Evolutionary conservation across 2,888 invertebrate genomes (phyloP), one percentile per base, ranked within the genome.

Genomic region (Callyntrura guangdongensis): DNA sequence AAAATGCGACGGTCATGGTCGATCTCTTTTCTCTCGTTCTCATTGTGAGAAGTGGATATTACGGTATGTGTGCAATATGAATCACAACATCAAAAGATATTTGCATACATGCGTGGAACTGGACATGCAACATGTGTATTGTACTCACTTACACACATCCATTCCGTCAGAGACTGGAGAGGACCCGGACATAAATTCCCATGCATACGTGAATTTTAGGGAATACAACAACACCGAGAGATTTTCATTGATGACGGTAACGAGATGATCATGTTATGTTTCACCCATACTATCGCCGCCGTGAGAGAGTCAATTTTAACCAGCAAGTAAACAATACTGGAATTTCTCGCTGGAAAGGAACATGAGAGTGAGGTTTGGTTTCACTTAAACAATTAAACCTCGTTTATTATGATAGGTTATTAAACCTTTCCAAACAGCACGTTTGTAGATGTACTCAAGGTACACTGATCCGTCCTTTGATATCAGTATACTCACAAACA

Each of bases 111-210:
- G 82, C 81, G 82, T 86, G 90, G 86, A 84, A 74, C 47, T 91
- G 89, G 89, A 89, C 86, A 86, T 89, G 89, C 91, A 91, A 91
- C 91, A 91, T 89, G 91, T 91, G 89, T 72, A 61, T 36, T 91
- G 89, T 72, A 61, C 59, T 81, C 81, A 61, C 22, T 77, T 67
- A 14, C 9, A 69, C 49, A 25, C 77, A 72, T 77, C 56, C 22
- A 56, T 56, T 25, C 25, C 25, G 56, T 36, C 36, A 36, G 36
- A 36, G 56, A 77, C 25, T 77, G 36, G 69, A 72, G 69, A 56
- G 25, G 6, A 74, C 74, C 25, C 12, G 5, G 5, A 56, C 77
- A 77, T 53, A 77, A 49, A 77, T 77, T 25, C 53, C 25, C 9
- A 77, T 56, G 14, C 53, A 77, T 14, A 25, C 49, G 14, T 77